Base-by-base conservation (phyloP, 2,888 invertebrate genomes). In the Dryococelus australis region DNA sequence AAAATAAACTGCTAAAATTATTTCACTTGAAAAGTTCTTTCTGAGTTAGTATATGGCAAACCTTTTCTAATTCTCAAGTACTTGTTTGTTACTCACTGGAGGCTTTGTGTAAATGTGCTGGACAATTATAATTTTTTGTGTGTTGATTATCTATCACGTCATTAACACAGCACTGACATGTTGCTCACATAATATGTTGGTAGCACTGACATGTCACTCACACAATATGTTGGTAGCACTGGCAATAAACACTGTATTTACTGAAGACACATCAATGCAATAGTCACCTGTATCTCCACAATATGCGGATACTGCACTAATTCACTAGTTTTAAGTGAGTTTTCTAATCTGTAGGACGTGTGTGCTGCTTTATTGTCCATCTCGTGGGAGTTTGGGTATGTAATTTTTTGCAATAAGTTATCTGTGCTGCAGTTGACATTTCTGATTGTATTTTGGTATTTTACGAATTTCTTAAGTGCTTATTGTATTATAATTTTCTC, bases 331-430 rank as follows among this genome's bases (percentile, higher is more conserved):
- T 65, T 65, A 65, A 65, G 65, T 65, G 65, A 65, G n/a, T 24
- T 65, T 8, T 65, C 65, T 65, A 5, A 65, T 65, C 24, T 65
- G 65, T 24, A 24, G 65, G 65, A 65, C 24, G 65, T 65, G 65
- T 65, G 65, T 16, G n/a, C 65, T 65, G n/a, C 65, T 65, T 65
- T 65, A 65, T 65, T 65, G 65, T 65, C 8, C 16, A 20, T 65
- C 65, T 65, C 65, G 24, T 65, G 65, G 65, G 65, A 65, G 24
- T 65, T 65, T 65, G 65, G 65, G 65, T 65, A 65, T 65, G 65
- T 65, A 65, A 65, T 24, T 4, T 12, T 65, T 65, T 65, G 65
- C 65, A 65, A 0, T 65, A 65, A 20, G n/a, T 65, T 65, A 3
- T 65, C 13, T 65, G 1, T 47, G 47, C 47, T 13, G 47, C 47